phyloP scores from a whole-genome alignment of 2,113 vertebrate genomes.

The Smithornis capensis region DNA sequence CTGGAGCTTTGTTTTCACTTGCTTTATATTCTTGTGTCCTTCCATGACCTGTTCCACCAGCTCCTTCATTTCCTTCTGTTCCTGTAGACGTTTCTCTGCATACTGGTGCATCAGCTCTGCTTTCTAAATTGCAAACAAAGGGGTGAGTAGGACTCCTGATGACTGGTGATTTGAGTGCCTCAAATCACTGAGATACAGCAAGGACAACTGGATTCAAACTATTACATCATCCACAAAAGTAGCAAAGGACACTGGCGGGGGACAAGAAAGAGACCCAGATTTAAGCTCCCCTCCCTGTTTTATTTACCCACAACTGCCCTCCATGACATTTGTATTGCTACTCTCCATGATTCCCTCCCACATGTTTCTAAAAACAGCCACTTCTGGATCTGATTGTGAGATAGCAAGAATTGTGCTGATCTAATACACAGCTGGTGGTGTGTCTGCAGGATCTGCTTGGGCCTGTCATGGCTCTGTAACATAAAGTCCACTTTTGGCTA shows the following conservation, averaged over 20 bases:
- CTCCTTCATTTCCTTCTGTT: slow-evolving; percentile 80
- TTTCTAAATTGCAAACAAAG: slow-evolving; percentile 68
- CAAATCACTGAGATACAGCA: not conserved
- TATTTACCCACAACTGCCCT: not conserved
- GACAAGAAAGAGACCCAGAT: not conserved
- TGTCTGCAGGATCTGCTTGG: not conserved
- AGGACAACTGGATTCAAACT: not conserved
- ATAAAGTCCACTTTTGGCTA: not conserved
- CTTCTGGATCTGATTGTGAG: not conserved
- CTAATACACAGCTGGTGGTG: not conserved
- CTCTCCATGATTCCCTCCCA: not conserved
- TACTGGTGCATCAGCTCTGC: slow-evolving; percentile 76
- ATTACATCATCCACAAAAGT: not conserved
- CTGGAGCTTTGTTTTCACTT: slow-evolving; percentile 77
- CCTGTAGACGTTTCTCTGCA: slow-evolving; percentile 74
- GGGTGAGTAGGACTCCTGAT: not conserved
- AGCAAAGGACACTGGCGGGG: not conserved
- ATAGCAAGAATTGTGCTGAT: not conserved
- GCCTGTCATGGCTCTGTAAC: not conserved
- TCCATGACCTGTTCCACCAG: slow-evolving; percentile 82
- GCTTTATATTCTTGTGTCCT: slow-evolving; percentile 82
- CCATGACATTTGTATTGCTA: not conserved
- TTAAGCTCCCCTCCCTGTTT: not conserved
- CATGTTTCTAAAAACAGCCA: not conserved
- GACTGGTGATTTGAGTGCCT: not conserved